Evolutionary conservation across 1,140 invertebrate species (phyloP).

Genomic region (Globodera rostochiensis): DNA sequence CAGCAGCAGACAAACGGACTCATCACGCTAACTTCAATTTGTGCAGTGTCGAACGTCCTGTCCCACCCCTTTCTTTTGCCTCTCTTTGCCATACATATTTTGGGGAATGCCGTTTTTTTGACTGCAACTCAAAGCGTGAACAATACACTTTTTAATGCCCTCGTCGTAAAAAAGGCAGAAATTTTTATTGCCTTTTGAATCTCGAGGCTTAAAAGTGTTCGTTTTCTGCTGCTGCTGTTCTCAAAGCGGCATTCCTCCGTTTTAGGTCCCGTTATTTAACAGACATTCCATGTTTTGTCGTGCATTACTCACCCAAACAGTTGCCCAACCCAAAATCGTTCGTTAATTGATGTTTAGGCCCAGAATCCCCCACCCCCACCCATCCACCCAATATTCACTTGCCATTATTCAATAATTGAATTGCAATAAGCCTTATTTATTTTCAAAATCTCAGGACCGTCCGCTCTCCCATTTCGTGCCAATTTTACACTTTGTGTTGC

Average conservation of each 20-base stretch:
- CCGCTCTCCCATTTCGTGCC: not conserved
- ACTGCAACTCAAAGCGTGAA: too few species aligned
- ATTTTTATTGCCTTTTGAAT: too few species aligned
- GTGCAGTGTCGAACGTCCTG: too few species aligned
- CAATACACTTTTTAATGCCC: too few species aligned
- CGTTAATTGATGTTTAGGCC: not conserved
- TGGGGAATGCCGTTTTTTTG: not conserved
- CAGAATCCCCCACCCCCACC: not conserved
- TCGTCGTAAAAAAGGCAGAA: too few species aligned
- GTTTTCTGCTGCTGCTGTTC: not conserved
- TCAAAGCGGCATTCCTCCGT: too few species aligned
- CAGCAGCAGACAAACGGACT: not conserved
- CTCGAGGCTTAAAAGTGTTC: too few species aligned
- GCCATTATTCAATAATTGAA: not conserved
- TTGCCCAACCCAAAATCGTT: not conserved
- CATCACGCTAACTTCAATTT: too few species aligned
- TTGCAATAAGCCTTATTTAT: not conserved
- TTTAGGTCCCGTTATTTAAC: not conserved
- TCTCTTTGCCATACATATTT: not conserved
- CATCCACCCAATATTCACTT: not conserved
- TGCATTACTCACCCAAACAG: not conserved
- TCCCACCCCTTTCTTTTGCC: slow-evolving; percentile 1
- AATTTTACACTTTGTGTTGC: not conserved
- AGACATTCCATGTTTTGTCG: not conserved
- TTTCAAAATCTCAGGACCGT: not conserved